phyloP scores from a whole-genome alignment of 2,888 invertebrate genomes.

The Netelia inedita region DNA sequence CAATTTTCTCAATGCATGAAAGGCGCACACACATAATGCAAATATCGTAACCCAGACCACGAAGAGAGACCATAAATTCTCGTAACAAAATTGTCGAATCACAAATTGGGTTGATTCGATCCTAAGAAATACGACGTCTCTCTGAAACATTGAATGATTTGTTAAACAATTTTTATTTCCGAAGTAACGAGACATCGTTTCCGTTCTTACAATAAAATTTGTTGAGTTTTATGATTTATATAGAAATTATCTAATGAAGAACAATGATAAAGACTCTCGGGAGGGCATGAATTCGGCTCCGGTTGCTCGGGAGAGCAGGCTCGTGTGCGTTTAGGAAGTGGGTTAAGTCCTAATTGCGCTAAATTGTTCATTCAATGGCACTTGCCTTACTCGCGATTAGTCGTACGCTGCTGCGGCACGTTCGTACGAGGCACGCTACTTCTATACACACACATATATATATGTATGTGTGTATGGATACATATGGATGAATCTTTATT shows the following conservation, averaged over 20 bases:
- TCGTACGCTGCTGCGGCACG: constrained; percentile 38
- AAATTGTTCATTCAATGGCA: constrained; percentile 81
- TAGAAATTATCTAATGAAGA: background rate
- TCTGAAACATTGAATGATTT: background rate
- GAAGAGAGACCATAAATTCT: constrained; percentile 27
- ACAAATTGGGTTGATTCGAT: constrained; percentile 31
- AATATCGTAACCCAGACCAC: constrained; percentile 9
- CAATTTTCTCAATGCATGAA: constrained; percentile 25
- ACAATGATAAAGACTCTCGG: constrained; percentile 2
- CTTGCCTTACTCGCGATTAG: constrained; percentile 79
- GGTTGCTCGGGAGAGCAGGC: constrained; percentile 44
- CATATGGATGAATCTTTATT: constrained; percentile 1
- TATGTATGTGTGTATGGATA: background rate
- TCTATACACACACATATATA: constrained; percentile 17
- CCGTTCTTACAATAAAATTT: background rate
- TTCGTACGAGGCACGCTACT: constrained; percentile 35
- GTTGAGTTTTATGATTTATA: background rate
- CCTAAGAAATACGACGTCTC: background rate
- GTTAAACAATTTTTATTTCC: background rate
- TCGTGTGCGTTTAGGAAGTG: constrained; percentile 76
- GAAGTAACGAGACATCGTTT: background rate
- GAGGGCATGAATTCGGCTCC: constrained; percentile 51
- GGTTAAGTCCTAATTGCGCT: constrained; percentile 82
- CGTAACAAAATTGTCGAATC: constrained; percentile 35
- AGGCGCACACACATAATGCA: background rate